Evolutionary conservation across 2,888 invertebrate species (phyloP), one percentile per base, ranked within the genome.

Genomic region (Apamea sordens): DNA sequence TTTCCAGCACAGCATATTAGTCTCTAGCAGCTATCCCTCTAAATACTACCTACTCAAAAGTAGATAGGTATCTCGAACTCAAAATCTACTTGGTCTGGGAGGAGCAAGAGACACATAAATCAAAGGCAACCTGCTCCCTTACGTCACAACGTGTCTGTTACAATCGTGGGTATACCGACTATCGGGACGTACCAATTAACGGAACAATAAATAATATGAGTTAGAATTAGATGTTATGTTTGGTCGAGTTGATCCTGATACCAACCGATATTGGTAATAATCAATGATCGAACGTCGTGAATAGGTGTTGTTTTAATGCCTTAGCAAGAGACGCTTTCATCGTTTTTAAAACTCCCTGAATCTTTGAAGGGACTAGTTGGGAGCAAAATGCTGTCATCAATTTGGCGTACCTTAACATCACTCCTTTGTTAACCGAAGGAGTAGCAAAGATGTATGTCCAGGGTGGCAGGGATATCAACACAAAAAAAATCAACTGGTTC

Each of bases 111-210:
- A 15, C 44, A 32, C 63, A 80, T 83, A 83, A 83, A 83, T 85
- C 86, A 74, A 82, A 70, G 47, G 32, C n/a, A 28, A 64, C 80
- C 73, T 85, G 85, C 44, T 80, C 69, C 85, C 81, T 80, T 53
- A 80, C 74, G 74, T 85, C 86, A 85, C n/a, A 71, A 32, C 32
- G 74, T 71, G 81, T 85, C 85, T 72, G 83, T 77, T 59, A 80
- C 73, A 24, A 70, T 7, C 24, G 13, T 90, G 90, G 88, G 83
- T 90, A 93, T 93, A 47, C 24, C 63, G 53, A 36, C 18, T 18
- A 59, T 75, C 91, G 92, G 93, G 92, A 94, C 93, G 92, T 92
- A 90, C 92, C 93, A 95, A 95, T 95, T 95, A 94, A 93, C 91
- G 91, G 86, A 86, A 89, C 92, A 81, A 94, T 95, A 94, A 94